Evolutionary conservation across 2,888 invertebrate species (phyloP), one percentile per base, ranked within the genome.

Genomic region (Philhelius pedissequus): DNA sequence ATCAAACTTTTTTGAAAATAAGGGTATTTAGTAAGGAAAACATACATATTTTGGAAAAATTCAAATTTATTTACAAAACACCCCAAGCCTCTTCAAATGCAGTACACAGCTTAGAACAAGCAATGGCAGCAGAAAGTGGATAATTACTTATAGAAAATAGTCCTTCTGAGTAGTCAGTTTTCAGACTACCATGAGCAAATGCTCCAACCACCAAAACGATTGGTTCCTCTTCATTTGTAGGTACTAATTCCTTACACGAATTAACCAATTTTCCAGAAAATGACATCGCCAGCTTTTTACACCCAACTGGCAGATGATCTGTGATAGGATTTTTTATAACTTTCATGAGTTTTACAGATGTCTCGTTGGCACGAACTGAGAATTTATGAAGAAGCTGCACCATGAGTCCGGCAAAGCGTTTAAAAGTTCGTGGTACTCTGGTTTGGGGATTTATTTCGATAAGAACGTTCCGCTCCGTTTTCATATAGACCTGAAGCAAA

Each of bases 371-470:
- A 89, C 98, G 93, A 45, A 99, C 97, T 69, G 96, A 95, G 90
- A 97, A 96, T 91, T 98, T 99, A 90, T 99, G 98, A 64, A 99
- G 93, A 38, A 99, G 93, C 93, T 99, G 99, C 64, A 99, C 99
- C 96, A 99, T 99, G 52, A 99, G 92, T 11, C 98, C 98, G 87
- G 98, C 97, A 93, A 99, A 99, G 90, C 99, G 94, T 90, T 98
- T 98, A 90, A 98, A 99, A 2, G 99, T 99, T 86, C 99, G 93
- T 0, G 99, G 99, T 92, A 99, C 98, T 89, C 99, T 94, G 0
- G 98, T 99, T 91, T 98, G 98, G 43, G 99, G 99, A 91, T 98
- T 98, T 32, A 99, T 94, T 94, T 98, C 98, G 88, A 98, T 98
- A 0, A 98, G 93, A 43, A 98, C 97, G 93, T 98, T 98, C 89